Evolutionary conservation across 2,797 vertebrate genomes (phyloP), one percentile per base, ranked within the genome.

Genomic region (Columba guinea): DNA sequence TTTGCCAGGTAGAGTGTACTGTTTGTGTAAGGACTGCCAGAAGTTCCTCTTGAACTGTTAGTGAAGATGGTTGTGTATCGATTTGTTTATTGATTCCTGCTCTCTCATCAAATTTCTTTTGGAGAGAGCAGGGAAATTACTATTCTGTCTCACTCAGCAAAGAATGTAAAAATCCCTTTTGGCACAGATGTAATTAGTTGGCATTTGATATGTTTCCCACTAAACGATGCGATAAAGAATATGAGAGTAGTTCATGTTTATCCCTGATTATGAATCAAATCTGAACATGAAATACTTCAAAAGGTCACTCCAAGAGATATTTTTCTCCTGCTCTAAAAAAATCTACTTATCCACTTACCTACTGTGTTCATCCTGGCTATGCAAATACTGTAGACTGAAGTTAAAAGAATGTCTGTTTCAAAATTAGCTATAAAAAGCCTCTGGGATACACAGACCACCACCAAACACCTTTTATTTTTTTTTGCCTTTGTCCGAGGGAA

Each of bases 141-240:
- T 94, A 87, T 89, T 94, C 70, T 81, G 18, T 78, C 44, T 95
- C 73, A 84, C 51, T 77, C 59, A 90, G 65, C 39, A 74, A 86
- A 70, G 39, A 92, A 86, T 91, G 90, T 69, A 67, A 78, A 92
- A 90, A 90, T 93, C 71, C 69, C 27, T 96, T 93, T 93, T 85
- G 80, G 77, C 62, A 93, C 65, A 86, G 75, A 90, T 63, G 48
- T 24, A 95, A 91, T 89, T 94, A 94, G 84, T 94, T 96, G 49
- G 41, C 69, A 81, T 94, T 95, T 86, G 22, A 48, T 87, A 82
- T 83, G 48, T 89, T 96, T 91, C 30, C 22, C 5, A 11, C 75
- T 95, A 94, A 96, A 94, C 88, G 68, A 89, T 90, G 28, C 4
- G 7, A 53, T 78, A 95, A 97, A 97, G 53, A 96, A 87, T 92